Conservation (phyloP, 2,888 invertebrate species). For the Platynereis dumerilii region DNA sequence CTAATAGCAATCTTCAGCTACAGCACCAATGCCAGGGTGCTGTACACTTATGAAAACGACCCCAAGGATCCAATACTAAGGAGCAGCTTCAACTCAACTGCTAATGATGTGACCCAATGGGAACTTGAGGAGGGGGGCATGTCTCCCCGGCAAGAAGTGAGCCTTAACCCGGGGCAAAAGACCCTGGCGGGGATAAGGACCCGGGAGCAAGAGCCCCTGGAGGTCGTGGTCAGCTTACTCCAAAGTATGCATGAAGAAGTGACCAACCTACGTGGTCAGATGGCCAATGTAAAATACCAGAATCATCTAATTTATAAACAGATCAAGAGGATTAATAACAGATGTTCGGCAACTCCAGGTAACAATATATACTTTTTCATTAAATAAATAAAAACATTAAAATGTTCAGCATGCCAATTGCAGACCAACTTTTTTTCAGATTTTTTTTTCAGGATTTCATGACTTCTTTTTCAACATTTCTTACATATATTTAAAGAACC, state of each 20-base stretch:
- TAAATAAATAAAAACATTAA: too few relatives aligned
- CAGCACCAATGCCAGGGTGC: too few relatives aligned
- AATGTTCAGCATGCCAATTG: too few relatives aligned
- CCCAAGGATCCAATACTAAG: too few relatives aligned
- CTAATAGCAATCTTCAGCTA: too few relatives aligned
- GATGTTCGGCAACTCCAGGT: slow-evolving; percentile 18
- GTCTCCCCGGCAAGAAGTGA: not conserved
- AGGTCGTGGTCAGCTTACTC: slow-evolving; percentile 5
- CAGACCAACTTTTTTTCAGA: not conserved
- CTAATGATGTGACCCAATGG: slow-evolving; percentile 23
- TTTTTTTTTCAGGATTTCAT: not conserved
- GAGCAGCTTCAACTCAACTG: too few relatives aligned
- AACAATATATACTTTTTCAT: not conserved
- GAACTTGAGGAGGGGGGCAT: slow-evolving; percentile 5
- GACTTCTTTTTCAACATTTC: not conserved
- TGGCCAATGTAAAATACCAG: slow-evolving; percentile 31
- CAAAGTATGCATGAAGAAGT: slow-evolving; percentile 17
- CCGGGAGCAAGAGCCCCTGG: slow-evolving; percentile 6
- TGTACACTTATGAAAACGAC: too few relatives aligned
- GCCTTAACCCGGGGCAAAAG: not conserved
- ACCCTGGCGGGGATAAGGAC: not conserved
- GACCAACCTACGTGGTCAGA: slow-evolving; percentile 14
- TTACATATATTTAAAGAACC: not conserved
- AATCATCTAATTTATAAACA: slow-evolving; percentile 30
- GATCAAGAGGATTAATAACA: slow-evolving; percentile 24